Evolutionary conservation across 1,140 invertebrate genomes (phyloP).

Genomic region (Orussus abietinus): DNA sequence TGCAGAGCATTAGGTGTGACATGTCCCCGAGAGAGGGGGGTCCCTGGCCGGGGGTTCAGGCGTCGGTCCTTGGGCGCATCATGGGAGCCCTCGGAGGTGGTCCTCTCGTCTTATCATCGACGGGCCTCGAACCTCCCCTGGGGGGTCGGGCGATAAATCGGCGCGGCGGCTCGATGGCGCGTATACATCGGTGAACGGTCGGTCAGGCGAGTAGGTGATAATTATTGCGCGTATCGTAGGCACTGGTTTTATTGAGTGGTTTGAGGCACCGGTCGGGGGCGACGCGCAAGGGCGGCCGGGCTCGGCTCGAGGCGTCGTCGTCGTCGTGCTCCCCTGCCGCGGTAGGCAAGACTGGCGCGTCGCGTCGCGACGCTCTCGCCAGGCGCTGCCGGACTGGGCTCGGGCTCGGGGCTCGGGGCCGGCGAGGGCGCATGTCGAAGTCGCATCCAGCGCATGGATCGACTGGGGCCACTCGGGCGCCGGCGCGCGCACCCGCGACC

Average conservation of each 20-base stretch:
- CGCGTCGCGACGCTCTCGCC: conserved; percentile 34
- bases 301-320: too few species aligned
- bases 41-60: too few species aligned
- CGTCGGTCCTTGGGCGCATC: too few species aligned
- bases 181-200: too few species aligned
- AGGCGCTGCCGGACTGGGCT: conserved; percentile 33
- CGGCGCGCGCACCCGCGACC: conserved; percentile 1
- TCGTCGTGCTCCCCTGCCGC: conserved; percentile 43
- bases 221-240: conserved; percentile 34
- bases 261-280: conserved; percentile 39
- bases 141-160: too few species aligned
- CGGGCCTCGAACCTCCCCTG: too few species aligned
- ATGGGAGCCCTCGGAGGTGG: too few species aligned
- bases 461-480: conserved; percentile 22
- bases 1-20: conserved; percentile 48
- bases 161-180: too few species aligned
- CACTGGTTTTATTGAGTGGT: conserved; percentile 44
- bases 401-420: conserved; percentile 22
- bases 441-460: conserved; percentile 47
- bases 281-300: too few species aligned
- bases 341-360: conserved; percentile 48
- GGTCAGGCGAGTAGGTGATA: too few species aligned
- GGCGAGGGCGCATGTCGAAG: conserved; percentile 38
- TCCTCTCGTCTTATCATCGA: too few species aligned
- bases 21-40: too few species aligned